A percentile compares a stretch with the other conserved stretches of the same genome.
phyloP scores from a whole-genome alignment of 2,797 vertebrate genomes.

The Xenopus petersii region DNA sequence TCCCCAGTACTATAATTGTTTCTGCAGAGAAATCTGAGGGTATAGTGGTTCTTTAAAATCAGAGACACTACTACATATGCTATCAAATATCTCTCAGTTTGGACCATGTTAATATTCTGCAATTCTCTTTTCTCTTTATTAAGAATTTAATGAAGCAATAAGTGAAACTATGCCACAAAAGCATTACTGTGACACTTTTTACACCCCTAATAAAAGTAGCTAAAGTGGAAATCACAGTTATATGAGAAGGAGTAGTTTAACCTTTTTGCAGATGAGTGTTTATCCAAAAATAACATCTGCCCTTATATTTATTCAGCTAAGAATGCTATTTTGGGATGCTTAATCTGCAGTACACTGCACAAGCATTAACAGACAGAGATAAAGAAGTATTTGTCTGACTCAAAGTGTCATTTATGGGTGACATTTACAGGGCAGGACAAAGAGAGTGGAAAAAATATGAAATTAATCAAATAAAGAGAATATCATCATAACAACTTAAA shows the following conservation, averaged over 20 bases:
- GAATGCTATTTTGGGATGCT: conserved; percentile 6
- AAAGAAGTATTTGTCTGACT: conserved; percentile 4
- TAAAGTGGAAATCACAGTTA: not conserved
- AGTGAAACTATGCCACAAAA: no score
- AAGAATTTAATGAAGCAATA: no score
- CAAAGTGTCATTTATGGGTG: conserved; percentile 1
- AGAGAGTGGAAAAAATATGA: no score
- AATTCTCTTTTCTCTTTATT: no score
- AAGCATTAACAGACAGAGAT: not conserved
- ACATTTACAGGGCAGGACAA: not conserved
- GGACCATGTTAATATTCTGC: no score
- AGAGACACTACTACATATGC: no score
- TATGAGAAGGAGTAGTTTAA: not conserved
- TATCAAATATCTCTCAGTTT: no score
- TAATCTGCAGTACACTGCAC: conserved; percentile 11
- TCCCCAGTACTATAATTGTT: no score
- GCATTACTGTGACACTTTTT: not conserved
- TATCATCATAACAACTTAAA: no score
- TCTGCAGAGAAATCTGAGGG: no score
- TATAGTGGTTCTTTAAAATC: no score
- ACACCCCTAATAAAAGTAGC: not conserved
- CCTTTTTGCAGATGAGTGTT: conserved; percentile 19
- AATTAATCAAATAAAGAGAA: no score
- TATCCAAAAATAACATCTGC: conserved; percentile 26
- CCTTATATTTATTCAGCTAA: conserved; percentile 19